A percentile compares a stretch with the other conserved stretches of the same genome.
Conservation (phyloP, 2,113 vertebrate species). For the Heterotis niloticus region DNA sequence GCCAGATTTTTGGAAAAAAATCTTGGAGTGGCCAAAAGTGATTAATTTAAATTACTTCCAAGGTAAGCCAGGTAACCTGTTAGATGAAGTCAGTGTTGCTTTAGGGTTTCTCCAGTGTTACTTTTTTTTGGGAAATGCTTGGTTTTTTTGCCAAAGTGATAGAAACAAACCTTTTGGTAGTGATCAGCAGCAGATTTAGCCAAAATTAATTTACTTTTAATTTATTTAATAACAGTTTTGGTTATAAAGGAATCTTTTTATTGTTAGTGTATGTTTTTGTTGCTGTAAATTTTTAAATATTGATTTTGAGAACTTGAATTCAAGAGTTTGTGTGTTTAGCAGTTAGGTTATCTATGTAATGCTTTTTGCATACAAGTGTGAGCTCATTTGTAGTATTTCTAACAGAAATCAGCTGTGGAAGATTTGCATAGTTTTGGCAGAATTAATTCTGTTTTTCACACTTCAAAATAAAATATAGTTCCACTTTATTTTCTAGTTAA, state of each 20-base stretch:
- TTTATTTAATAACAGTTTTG: not conserved
- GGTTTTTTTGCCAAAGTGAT: constrained; percentile 3
- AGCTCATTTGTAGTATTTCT: no score
- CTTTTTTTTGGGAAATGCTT: constrained; percentile 17
- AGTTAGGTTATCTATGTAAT: no score
- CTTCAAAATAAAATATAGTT: no score
- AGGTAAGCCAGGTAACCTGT: constrained; percentile 53
- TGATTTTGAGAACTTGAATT: not conserved
- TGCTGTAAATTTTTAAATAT: not conserved
- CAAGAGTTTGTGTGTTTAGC: not conserved
- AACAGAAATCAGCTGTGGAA: no score
- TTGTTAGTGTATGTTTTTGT: not conserved
- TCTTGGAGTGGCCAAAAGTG: constrained; percentile 59
- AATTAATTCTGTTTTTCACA: no score
- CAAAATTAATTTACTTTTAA: no score
- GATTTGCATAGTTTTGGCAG: no score
- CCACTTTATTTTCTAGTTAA: no score
- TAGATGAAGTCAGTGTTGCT: constrained; percentile 9
- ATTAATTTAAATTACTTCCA: constrained; percentile 53
- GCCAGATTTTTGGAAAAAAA: constrained; percentile 58
- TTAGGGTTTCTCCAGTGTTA: not conserved
- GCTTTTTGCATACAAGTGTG: no score
- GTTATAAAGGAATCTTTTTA: not conserved
- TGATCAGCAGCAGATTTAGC: no score
- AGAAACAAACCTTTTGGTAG: not conserved